These are phyloP conservation scores for Phalloptychus januarius DNA, from an alignment of 2,797 vertebrate species.

Conservation along the genomic window DNA sequence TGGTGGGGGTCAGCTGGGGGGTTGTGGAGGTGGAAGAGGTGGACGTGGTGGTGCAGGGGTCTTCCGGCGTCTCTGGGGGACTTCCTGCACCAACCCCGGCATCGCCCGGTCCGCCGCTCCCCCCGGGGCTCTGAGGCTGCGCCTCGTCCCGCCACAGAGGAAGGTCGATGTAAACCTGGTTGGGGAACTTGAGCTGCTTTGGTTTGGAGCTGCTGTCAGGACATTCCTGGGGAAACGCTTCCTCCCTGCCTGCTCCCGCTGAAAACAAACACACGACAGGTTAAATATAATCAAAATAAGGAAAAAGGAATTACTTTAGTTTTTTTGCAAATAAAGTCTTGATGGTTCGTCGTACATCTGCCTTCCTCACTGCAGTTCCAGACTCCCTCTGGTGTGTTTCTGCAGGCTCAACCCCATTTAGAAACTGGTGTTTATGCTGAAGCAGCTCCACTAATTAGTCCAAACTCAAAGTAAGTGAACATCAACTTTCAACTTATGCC, in stretches of 20 bases:
- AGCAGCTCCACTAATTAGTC: not conserved
- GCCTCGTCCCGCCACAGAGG: constrained; percentile 93
- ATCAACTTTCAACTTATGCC: too few species aligned
- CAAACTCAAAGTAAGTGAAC: too few species aligned
- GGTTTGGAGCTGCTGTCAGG: constrained; percentile 87
- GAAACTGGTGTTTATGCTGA: not conserved
- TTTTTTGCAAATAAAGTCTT: not conserved
- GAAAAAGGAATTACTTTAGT: not conserved
- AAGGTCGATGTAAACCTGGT: constrained; percentile 91
- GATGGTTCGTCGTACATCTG: not conserved
- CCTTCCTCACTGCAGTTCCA: not conserved
- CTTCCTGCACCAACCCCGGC: constrained; percentile 38
- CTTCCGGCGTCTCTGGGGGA: constrained; percentile 79
- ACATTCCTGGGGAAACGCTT: constrained; percentile 77
- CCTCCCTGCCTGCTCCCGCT: constrained; percentile 81
- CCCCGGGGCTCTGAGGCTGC: constrained; percentile 73
- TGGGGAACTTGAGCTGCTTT: constrained; percentile 91
- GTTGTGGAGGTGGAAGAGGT: constrained; percentile 82
- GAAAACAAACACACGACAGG: not conserved
- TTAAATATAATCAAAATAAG: not conserved
- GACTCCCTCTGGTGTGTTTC: not conserved
- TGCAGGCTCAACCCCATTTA: not conserved
- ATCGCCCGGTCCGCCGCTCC: constrained; percentile 53
- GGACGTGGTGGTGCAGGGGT: constrained; percentile 81
- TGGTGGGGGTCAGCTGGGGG: constrained; percentile 86